Evolutionary conservation across 2,888 invertebrate species (phyloP).

Genomic region (Machimus atricapillus): DNA sequence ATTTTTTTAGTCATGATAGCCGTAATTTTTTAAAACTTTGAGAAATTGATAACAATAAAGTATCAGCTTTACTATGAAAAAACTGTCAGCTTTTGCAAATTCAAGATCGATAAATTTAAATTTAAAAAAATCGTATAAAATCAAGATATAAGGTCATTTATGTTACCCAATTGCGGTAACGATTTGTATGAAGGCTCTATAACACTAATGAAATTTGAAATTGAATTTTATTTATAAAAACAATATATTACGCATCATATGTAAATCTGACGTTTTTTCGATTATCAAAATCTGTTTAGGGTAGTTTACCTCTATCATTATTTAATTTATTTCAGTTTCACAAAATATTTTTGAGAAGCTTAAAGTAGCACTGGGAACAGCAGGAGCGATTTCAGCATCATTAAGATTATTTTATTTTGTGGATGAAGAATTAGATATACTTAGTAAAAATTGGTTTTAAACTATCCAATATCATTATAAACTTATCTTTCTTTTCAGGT

Average conservation of each 20-base stretch:
- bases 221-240: not conserved
- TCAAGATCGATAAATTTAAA: not conserved
- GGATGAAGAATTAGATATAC: not conserved
- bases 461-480: not conserved
- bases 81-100: not conserved
- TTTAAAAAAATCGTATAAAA: not conserved
- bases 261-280: not conserved
- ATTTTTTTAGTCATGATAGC: no score
- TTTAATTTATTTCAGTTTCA: not conserved
- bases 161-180: not conserved
- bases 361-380: not conserved
- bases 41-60: not conserved
- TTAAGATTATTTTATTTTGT: not conserved
- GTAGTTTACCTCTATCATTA: not conserved
- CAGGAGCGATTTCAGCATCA: not conserved
- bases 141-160: not conserved
- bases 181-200: not conserved
- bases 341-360: not conserved
- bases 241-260: not conserved
- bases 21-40: not conserved
- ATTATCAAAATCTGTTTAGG: not conserved
- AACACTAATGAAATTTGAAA: not conserved
- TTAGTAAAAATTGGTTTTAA: not conserved
- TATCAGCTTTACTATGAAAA: not conserved
- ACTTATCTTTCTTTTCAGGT: not conserved